Percentiles rank a stretch among this genome's conserved stretches.
Evolutionary conservation across 1,140 invertebrate genomes (phyloP).

Genomic region (Drosophila littoralis): DNA sequence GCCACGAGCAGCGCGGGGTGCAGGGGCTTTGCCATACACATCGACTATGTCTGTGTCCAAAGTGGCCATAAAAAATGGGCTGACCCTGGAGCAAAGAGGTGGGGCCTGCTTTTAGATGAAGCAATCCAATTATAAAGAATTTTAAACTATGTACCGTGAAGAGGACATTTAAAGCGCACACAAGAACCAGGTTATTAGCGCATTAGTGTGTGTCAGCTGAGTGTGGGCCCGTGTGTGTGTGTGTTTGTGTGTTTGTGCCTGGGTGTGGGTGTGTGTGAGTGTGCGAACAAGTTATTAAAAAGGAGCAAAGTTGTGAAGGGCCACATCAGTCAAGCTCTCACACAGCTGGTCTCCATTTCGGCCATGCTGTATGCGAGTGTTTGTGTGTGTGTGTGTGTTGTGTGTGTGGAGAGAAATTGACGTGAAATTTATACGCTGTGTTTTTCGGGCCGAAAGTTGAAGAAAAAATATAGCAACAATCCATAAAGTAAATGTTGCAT

Average conservation of each 20-base stretch:
- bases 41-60: slow-evolving; percentile 35
- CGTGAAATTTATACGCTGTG: slow-evolving; percentile 77
- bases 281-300: slow-evolving; percentile 77
- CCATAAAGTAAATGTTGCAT: slow-evolving; percentile 82
- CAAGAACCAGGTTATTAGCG: slow-evolving; percentile 75
- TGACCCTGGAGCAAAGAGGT: slow-evolving; percentile 23
- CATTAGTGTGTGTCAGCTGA: slow-evolving; percentile 45
- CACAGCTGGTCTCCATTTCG: slow-evolving; percentile 64
- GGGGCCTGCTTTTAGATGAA: slow-evolving; percentile 63
- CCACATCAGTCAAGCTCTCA: slow-evolving; percentile 77
- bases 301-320: slow-evolving; percentile 74
- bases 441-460: slow-evolving; percentile 74
- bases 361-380: no score
- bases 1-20: slow-evolving; percentile 31
- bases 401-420: slow-evolving; percentile 75
- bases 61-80: slow-evolving; percentile 71
- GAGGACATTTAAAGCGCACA: slow-evolving; percentile 73
- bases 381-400: no score
- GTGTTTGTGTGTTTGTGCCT: slow-evolving; percentile 2
- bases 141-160: slow-evolving; percentile 81
- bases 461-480: slow-evolving; percentile 83
- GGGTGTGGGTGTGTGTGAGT: slow-evolving; percentile 27
- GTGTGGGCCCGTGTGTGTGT: slow-evolving; percentile 12
- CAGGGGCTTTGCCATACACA: slow-evolving; percentile 14
- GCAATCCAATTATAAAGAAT: slow-evolving; percentile 81